Conservation (phyloP, 2,113 vertebrate species). For the Chascanopsetta lugubris region DNA sequence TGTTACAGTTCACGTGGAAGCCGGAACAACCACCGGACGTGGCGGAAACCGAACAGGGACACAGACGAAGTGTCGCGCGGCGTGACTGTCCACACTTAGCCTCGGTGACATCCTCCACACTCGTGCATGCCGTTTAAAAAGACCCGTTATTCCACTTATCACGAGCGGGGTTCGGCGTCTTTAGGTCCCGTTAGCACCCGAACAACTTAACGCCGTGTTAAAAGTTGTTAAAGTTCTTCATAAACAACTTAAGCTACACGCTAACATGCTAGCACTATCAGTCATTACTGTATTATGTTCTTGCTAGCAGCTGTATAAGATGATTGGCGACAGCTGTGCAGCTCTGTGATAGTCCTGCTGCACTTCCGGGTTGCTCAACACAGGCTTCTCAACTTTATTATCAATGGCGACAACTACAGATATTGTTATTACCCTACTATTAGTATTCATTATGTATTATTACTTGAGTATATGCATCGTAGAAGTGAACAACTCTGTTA, state of each 20-base stretch:
- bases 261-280: constrained; percentile 18
- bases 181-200: too few species aligned
- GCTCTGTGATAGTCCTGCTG: not conserved
- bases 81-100: constrained; percentile 51
- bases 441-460: too few species aligned
- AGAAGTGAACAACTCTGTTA: too few species aligned
- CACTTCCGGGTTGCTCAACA: not conserved
- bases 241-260: not conserved
- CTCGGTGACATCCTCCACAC: constrained; percentile 37
- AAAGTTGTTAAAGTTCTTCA: not conserved
- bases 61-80: constrained; percentile 24
- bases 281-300: not conserved
- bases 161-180: too few species aligned
- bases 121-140: constrained; percentile 24
- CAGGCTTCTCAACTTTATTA: not conserved
- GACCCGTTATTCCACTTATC: not conserved
- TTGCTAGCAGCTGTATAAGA: not conserved
- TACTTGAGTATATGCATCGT: too few species aligned
- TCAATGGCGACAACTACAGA: not conserved
- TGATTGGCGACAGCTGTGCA: not conserved
- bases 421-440: not conserved
- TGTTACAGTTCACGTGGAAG: not conserved
- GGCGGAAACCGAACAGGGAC: not conserved
- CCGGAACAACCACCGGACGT: not conserved
- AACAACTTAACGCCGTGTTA: not conserved